These are phyloP conservation scores for Drosophila neotestacea DNA, from an alignment of 2,888 invertebrate genomes.

Conservation along the genomic window DNA sequence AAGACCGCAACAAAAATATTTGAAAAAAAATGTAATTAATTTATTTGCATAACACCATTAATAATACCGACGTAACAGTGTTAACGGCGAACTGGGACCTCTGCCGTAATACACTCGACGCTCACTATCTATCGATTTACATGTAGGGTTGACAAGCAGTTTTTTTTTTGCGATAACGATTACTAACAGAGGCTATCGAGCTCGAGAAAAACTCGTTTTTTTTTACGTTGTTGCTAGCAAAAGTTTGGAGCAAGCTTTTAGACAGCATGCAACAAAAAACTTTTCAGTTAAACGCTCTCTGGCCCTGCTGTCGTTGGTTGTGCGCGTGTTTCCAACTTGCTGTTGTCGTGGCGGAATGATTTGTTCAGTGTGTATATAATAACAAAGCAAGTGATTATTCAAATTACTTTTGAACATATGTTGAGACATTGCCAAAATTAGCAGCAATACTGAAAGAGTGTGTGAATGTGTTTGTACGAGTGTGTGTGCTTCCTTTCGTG, in stretches of 20 bases:
- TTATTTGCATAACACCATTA: no score
- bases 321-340: conserved; percentile 47
- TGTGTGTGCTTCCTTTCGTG: conserved; percentile 38
- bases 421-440: conserved; percentile 60
- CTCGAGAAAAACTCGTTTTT: conserved; percentile 54
- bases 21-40: no score
- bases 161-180: conserved; percentile 26
- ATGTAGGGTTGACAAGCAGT: conserved; percentile 46
- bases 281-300: conserved; percentile 67
- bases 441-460: conserved; percentile 13
- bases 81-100: no score
- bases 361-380: conserved; percentile 41
- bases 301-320: conserved; percentile 48
- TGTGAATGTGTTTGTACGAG: conserved; percentile 6
- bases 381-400: conserved; percentile 55
- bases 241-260: conserved; percentile 50
- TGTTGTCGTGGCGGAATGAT: conserved; percentile 53
- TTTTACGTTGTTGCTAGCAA: conserved; percentile 24
- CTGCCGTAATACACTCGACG: no score
- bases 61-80: no score
- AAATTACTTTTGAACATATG: conserved; percentile 61
- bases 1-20: no score
- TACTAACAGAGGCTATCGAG: conserved; percentile 36
- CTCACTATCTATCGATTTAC: conserved; percentile 3
- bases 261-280: conserved; percentile 62